Evolutionary conservation across 2,113 vertebrate genomes (phyloP), one percentile per base, ranked within the genome.

Genomic region (Plecturocebus donacophilus): DNA sequence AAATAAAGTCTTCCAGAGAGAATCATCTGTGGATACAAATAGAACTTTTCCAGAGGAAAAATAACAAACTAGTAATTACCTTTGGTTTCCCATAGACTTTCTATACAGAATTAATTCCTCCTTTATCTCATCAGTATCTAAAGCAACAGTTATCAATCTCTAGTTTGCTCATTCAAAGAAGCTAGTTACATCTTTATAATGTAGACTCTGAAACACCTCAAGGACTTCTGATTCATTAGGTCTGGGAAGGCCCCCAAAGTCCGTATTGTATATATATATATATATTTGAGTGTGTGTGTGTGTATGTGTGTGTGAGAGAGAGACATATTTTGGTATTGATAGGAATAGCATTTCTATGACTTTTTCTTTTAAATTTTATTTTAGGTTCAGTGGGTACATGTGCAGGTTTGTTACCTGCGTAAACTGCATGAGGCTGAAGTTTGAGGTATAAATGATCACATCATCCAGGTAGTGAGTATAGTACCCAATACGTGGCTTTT

Each of bases 31-130:
- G 42, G 14, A 42, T n/a, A 40, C 21, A 61, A 87, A 92, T 6
- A 75, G 42, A 93, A 77, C 58, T 83, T 40, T 86, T 85, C 47
- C 27, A 19, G 7, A 45, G 54, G 16, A 79, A 85, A 83, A 86
- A 76, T n/a, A 73, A 61, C 85, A 42, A 77, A 88, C n/a, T 45
- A 49, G 42, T 73, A 54, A 88, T 87, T 90, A 83, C 64, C 25
- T 92, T 87, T 7, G 16, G 47, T 80, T 93, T 87, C 73, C 42
- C 17, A 64, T 8, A 75, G 25, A 86, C 73, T 93, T 96, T 91
- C 52, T 75, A 17, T 30, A 30, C 25, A 81, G 42, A 93, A 87
- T 70, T 76, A 40, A 81, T 82, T 81, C 21, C 20, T 56, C 49
- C 42, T 84, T 77, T 52, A 87, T 42, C 17, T 54, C 81, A 23